Conservation (phyloP, 2,797 vertebrate genomes). For the Amblyopsis hoosieri region DNA sequence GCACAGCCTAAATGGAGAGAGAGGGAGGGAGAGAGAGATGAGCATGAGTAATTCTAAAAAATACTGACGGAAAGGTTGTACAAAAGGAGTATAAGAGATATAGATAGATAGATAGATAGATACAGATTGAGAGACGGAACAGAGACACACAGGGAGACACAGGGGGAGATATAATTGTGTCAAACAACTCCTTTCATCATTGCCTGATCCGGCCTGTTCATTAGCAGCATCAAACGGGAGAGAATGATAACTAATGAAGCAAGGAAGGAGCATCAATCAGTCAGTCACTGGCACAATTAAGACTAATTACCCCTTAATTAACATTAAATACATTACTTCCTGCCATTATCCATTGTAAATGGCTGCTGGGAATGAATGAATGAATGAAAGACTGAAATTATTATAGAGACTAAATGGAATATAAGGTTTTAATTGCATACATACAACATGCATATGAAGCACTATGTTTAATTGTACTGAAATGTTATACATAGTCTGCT, state of each 20-base stretch:
- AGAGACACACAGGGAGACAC: constrained; percentile 24
- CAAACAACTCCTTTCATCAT: constrained; percentile 52
- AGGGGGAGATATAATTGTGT: constrained; percentile 23
- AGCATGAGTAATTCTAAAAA: constrained; percentile 1
- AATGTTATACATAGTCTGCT: not conserved
- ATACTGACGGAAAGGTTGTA: not conserved
- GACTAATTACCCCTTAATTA: constrained; percentile 54
- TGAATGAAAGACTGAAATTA: constrained; percentile 13
- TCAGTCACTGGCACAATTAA: constrained; percentile 51
- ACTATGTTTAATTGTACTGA: constrained; percentile 4
- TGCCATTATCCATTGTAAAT: constrained; percentile 15
- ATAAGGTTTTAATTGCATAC: constrained; percentile 13
- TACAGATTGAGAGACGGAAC: constrained; percentile 6
- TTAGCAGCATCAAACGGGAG: constrained; percentile 52
- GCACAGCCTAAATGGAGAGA: constrained; percentile 77
- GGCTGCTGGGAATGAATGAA: constrained; percentile 9
- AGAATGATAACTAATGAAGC: constrained; percentile 47
- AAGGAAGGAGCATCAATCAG: constrained; percentile 42
- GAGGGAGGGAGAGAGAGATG: not conserved
- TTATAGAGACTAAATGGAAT: constrained; percentile 15
- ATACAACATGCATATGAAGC: not conserved
- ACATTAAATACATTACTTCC: constrained; percentile 34
- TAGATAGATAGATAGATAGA: too few species aligned
- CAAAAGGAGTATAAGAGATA: constrained; percentile 1
- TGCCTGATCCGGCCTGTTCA: constrained; percentile 39